Evolutionary conservation across 1,140 invertebrate species (phyloP).

Genomic region (Vanessa atalanta): DNA sequence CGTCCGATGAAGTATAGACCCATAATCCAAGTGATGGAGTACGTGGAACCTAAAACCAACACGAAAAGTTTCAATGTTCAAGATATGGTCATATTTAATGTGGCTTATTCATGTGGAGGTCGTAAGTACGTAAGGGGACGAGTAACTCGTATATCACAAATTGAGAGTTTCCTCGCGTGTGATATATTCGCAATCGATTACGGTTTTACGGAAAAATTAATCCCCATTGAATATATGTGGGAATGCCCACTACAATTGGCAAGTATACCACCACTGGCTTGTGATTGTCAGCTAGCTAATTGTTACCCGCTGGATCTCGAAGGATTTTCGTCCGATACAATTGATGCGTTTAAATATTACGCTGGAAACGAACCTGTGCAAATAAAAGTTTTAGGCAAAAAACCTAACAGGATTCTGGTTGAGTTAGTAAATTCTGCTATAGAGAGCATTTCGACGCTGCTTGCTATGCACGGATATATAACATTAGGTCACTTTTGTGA

Average conservation of each 20-base stretch:
- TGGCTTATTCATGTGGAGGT: slow-evolving; percentile 6
- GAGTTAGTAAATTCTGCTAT: slow-evolving; percentile 18
- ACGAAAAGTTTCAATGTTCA: background rate
- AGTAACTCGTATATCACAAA: slow-evolving; percentile 2
- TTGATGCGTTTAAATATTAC: slow-evolving; percentile 19
- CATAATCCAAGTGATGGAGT: background rate
- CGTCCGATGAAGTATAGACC: slow-evolving; percentile 13
- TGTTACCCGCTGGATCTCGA: slow-evolving; percentile 19
- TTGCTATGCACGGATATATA: slow-evolving; percentile 14
- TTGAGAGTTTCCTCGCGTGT: background rate
- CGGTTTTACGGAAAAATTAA: slow-evolving; percentile 17
- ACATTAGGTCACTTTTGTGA: slow-evolving; percentile 15
- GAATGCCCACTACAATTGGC: slow-evolving; percentile 18
- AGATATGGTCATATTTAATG: slow-evolving; percentile 21
- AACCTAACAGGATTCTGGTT: slow-evolving; percentile 16
- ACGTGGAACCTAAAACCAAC: slow-evolving; percentile 9
- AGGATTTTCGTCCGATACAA: background rate
- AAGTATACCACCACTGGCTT: slow-evolving; percentile 18
- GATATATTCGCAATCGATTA: slow-evolving; percentile 32
- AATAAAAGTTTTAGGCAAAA: slow-evolving; percentile 22
- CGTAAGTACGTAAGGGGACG: slow-evolving; percentile 13
- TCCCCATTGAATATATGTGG: slow-evolving; percentile 25
- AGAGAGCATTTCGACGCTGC: slow-evolving; percentile 18
- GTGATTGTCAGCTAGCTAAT: slow-evolving; percentile 17
- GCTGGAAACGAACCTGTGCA: background rate